Percentiles rank a stretch among this genome's conserved stretches.
phyloP scores from a whole-genome alignment of 2,113 vertebrate genomes.

The Daboia siamensis region DNA sequence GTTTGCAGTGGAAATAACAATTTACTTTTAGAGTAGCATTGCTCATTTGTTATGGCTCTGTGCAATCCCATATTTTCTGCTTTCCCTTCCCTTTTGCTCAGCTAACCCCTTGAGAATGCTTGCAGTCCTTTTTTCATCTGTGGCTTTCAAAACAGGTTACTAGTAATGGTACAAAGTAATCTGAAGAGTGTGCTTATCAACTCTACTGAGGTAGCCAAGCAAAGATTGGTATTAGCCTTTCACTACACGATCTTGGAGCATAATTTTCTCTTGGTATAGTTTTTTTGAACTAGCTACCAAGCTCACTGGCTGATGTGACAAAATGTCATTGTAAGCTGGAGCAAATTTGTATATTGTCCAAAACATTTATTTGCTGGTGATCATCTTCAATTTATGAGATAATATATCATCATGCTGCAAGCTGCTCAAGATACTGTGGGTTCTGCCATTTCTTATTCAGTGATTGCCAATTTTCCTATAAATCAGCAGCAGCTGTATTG shows the following conservation, averaged over 20 bases:
- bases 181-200: not conserved
- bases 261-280: not conserved
- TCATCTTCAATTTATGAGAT: not conserved
- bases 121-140: not conserved
- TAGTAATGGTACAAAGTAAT: not conserved
- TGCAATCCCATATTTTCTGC: not conserved
- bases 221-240: not conserved
- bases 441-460: not conserved
- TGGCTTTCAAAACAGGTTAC: not conserved
- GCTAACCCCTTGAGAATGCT: not conserved
- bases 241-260: not conserved
- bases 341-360: not conserved
- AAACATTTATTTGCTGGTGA: not conserved
- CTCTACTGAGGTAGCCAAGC: not conserved
- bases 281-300: not conserved
- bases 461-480: not conserved
- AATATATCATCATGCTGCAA: not conserved
- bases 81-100: not conserved
- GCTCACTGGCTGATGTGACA: not conserved
- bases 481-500: not conserved
- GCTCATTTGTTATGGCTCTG: not conserved
- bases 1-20: not conserved
- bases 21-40: not conserved
- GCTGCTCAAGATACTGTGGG: not conserved
- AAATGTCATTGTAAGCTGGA: not conserved